These are phyloP conservation scores for Crypturellus undulatus DNA, from an alignment of 2,113 vertebrate genomes.

Conservation along the genomic window DNA sequence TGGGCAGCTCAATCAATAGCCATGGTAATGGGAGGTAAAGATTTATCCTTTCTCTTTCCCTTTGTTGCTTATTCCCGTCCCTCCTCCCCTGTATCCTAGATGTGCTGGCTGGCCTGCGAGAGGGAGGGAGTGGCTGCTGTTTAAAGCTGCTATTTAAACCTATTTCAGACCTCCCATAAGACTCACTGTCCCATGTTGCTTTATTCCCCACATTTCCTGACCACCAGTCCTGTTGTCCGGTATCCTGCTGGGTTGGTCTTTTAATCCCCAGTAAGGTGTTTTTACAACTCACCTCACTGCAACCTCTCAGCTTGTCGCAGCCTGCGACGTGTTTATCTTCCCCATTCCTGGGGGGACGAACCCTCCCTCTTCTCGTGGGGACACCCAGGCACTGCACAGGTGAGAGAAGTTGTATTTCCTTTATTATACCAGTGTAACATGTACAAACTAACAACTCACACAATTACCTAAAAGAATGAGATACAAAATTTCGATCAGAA, in stretches of 20 bases:
- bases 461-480: neutral
- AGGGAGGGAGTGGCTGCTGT: too few species aligned
- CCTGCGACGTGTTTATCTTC: neutral
- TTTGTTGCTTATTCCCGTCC: neutral
- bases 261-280: neutral
- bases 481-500: neutral
- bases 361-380: neutral
- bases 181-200: too few species aligned
- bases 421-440: neutral
- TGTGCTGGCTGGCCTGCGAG: too few species aligned
- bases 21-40: neutral
- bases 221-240: neutral
- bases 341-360: neutral
- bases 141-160: too few species aligned
- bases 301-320: neutral
- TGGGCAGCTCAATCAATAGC: constrained; percentile 18
- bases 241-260: neutral
- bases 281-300: neutral
- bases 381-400: neutral
- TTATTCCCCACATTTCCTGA: too few species aligned
- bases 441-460: neutral
- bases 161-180: too few species aligned
- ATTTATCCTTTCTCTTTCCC: constrained; percentile 4
- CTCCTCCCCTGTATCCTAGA: neutral
- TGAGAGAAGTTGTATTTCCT: neutral